Percentiles rank a stretch among this genome's conserved stretches.
phyloP scores from a whole-genome alignment of 2,797 vertebrate species.

The Muscicapa comitata region DNA sequence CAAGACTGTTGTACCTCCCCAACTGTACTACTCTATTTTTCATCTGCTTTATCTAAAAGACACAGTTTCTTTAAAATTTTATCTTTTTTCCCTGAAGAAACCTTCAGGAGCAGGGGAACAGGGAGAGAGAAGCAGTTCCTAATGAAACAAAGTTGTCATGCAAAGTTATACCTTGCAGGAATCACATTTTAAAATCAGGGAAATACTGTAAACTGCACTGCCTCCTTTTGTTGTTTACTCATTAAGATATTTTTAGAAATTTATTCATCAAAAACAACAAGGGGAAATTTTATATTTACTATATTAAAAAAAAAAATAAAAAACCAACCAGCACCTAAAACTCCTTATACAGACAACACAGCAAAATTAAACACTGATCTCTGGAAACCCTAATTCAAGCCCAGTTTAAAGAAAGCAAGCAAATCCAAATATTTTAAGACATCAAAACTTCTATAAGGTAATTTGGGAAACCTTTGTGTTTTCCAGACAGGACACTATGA shows the following conservation, averaged over 20 bases:
- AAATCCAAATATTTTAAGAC: background rate
- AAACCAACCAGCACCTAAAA: background rate
- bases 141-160: background rate
- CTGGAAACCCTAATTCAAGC: background rate
- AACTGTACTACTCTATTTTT: background rate
- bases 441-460: background rate
- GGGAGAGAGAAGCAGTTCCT: background rate
- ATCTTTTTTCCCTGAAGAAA: rapidly evolving
- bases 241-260: background rate
- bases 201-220: background rate
- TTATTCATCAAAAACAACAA: rapidly evolving
- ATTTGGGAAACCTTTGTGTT: background rate
- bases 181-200: background rate
- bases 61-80: background rate
- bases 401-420: background rate
- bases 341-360: background rate
- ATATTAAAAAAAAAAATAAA: background rate
- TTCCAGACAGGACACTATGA: background rate
- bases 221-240: background rate
- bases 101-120: rapidly evolving
- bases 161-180: background rate
- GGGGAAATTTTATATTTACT: background rate
- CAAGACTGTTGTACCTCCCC: background rate
- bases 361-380: background rate
- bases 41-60: background rate